Evolutionary conservation across 2,888 invertebrate genomes (phyloP), one percentile per base, ranked within the genome.

Genomic region (Aleiodes testaceus): DNA sequence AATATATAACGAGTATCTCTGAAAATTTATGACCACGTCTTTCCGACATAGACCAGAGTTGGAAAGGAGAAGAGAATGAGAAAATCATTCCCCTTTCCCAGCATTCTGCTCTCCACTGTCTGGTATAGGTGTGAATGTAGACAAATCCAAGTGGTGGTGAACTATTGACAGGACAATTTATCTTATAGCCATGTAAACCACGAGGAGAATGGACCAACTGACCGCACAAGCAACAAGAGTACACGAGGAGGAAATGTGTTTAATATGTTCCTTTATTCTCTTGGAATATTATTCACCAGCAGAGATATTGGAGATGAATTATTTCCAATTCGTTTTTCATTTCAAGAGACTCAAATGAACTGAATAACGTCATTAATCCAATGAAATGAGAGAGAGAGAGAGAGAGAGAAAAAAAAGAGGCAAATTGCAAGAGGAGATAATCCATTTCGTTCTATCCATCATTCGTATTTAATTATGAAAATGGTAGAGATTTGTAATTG

Each of bases 131-230:
- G 85, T 81, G 82, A 84, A 86, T 84, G 84, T 83, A 80, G 84
- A 85, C 83, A 85, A 84, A 86, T 85, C 85, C 84, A 74, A 81
- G 79, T 79, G 79, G 81, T 78, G 82, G 82, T 83, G 83, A 85
- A 82, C 84, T 83, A 85, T 86, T 85, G 85, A 84, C 84, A 84
- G 85, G 77, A 82, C 82, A 81, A 85, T 86, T 86, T 86, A 86
- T 85, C 81, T 82, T 79, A 80, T 81, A 80, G 26, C 53, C 66
- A 26, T 49, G 64, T 36, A 45, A 55, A 14, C 50, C 16, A 44
- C 52, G 53, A 44, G 45, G 55, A 30, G 55, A 79, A 74, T 77
- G 73, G 61, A 55, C 14, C 64, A 65, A 55, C 53, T 65, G 45
- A 52, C 53, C 55, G 55, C 53, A 26, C 36, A 61, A 45, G 70